These are phyloP conservation scores for Platycercus adscitus DNA, from an alignment of 2,113 vertebrate species.

Conservation along the genomic window DNA sequence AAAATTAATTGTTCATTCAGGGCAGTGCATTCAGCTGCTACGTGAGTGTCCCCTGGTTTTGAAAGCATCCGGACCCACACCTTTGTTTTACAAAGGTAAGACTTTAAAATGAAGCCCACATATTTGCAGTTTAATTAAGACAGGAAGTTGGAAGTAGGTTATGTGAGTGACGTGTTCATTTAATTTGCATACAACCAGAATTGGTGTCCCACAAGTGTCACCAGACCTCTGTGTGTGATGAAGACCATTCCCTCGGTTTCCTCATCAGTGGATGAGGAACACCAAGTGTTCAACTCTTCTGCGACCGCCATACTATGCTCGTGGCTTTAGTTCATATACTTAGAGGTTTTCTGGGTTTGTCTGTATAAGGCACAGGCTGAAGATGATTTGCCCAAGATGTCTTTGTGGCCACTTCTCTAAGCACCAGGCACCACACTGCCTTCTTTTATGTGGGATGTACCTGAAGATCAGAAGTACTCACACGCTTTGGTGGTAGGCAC, in stretches of 20 bases:
- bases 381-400: background rate
- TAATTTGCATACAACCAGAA: too few relatives aligned
- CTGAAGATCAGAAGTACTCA: background rate
- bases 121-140: background rate
- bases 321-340: rapidly evolving
- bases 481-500: background rate
- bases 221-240: background rate
- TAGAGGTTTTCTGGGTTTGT: background rate
- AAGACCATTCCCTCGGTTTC: background rate
- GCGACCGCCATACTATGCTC: rapidly evolving
- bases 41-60: background rate
- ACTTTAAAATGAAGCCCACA: background rate
- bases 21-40: background rate
- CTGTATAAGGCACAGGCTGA: background rate
- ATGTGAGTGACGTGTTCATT: background rate
- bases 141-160: background rate
- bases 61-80: background rate
- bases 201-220: background rate
- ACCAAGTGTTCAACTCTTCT: background rate
- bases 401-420: background rate
- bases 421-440: background rate
- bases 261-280: background rate
- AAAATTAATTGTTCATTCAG: background rate
- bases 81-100: background rate
- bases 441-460: rapidly evolving